Conservation (phyloP, 2,113 vertebrate species). For the Melanerpes formicivorus region DNA sequence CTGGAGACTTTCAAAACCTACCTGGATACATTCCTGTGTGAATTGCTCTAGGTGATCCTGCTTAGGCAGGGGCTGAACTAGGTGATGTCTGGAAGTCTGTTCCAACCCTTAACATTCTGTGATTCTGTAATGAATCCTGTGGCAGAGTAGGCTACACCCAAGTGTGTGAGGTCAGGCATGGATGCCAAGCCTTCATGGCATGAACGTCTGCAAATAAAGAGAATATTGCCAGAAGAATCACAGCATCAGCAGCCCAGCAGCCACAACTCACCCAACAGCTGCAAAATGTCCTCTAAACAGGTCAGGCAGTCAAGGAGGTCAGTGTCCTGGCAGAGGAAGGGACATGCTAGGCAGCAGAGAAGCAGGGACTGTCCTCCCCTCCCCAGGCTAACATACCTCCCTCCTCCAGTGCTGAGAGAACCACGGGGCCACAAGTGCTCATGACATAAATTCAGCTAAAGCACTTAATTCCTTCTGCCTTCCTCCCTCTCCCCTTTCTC, state of each 20-base stretch:
- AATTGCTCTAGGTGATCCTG: too few relatives aligned
- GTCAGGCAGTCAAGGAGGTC: fast-evolving
- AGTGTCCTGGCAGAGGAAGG: neutral
- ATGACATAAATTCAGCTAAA: neutral
- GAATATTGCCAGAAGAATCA: neutral
- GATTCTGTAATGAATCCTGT: neutral
- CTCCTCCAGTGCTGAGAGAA: neutral
- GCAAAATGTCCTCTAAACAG: neutral
- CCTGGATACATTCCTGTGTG: too few relatives aligned
- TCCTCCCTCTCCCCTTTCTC: neutral
- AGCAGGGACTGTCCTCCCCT: neutral
- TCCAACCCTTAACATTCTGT: neutral
- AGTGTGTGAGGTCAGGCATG: neutral
- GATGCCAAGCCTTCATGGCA: neutral
- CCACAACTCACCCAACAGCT: neutral
- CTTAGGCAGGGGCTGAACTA: too few relatives aligned
- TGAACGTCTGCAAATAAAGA: neutral
- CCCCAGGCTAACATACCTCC: neutral
- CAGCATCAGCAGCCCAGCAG: neutral
- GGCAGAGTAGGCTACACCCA: neutral
- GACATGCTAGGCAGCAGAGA: neutral
- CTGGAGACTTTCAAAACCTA: too few relatives aligned
- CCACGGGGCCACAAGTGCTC: neutral
- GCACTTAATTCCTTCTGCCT: neutral
- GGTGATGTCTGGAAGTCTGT: too few relatives aligned